Evolutionary conservation across 2,113 vertebrate genomes (phyloP).

Genomic region (Quiscalus mexicanus): DNA sequence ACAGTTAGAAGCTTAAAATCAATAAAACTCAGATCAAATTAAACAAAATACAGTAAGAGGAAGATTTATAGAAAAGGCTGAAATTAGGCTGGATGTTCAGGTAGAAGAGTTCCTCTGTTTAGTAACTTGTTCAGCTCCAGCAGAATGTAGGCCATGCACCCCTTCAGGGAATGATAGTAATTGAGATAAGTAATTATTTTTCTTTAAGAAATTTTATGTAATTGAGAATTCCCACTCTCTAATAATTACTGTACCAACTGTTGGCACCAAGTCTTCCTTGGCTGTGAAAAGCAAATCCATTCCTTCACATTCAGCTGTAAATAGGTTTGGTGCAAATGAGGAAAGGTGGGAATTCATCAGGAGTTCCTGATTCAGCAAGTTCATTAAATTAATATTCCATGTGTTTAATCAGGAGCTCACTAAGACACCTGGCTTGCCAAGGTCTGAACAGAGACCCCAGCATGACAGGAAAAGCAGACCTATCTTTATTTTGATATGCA

Average conservation of each 20-base stretch:
- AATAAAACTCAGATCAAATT: neutral
- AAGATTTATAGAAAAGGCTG: neutral
- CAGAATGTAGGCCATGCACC: neutral
- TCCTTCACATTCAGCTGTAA: neutral
- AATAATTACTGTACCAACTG: neutral
- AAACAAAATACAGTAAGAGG: neutral
- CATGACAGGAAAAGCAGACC: neutral
- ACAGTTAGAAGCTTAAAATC: neutral
- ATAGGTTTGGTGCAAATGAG: neutral
- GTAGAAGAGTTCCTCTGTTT: neutral
- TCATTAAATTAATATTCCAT: neutral
- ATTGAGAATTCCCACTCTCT: neutral
- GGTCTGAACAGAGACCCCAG: neutral
- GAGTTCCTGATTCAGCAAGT: neutral
- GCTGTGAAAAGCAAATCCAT: neutral
- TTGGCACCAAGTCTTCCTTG: neutral
- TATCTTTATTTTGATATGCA: neutral
- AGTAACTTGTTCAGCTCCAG: neutral
- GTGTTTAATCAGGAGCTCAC: neutral
- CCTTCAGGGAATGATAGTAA: neutral
- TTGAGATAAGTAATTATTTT: neutral
- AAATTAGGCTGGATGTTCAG: neutral
- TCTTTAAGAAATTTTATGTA: neutral
- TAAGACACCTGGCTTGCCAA: neutral
- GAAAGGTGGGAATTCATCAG: neutral